Evolutionary conservation across 2,888 invertebrate genomes (phyloP).

Genomic region (Scelioninae gen. 2): DNA sequence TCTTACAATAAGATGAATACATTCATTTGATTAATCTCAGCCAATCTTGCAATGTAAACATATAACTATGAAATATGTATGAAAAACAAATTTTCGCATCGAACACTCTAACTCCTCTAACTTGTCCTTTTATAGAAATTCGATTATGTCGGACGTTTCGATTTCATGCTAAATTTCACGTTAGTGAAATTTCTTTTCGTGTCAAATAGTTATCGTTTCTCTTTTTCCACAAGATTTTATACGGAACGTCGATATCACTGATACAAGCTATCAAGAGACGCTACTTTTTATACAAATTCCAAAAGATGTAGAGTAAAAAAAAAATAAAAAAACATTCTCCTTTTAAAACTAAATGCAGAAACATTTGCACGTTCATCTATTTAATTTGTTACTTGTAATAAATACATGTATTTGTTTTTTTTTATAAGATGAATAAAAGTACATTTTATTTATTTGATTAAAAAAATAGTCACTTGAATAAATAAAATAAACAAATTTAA

Average conservation of each 20-base stretch:
- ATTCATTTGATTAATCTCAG: conserved; percentile 33
- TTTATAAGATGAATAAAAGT: too few relatives aligned
- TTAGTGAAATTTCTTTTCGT: neutral
- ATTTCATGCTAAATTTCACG: conserved; percentile 1
- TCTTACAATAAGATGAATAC: conserved; percentile 35
- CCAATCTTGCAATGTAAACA: conserved; percentile 38
- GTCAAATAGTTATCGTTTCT: conserved; percentile 11
- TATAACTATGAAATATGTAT: conserved; percentile 32
- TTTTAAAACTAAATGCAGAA: too few relatives aligned
- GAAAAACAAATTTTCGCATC: conserved; percentile 24
- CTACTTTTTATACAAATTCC: too few relatives aligned
- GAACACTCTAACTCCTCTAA: conserved; percentile 10
- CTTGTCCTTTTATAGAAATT: neutral
- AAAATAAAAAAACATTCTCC: too few relatives aligned
- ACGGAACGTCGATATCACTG: conserved; percentile 4
- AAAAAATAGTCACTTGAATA: too few relatives aligned
- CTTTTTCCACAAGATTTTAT: conserved; percentile 9
- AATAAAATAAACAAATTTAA: too few relatives aligned
- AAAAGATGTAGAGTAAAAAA: too few relatives aligned
- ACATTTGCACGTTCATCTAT: too few relatives aligned
- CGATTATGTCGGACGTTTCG: conserved; percentile 3
- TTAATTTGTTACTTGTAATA: too few relatives aligned
- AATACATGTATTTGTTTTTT: too few relatives aligned
- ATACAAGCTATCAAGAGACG: neutral
- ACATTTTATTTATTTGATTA: too few relatives aligned